Percentiles rank a stretch among this genome's conserved stretches.
These are phyloP conservation scores for Caenorhabditis panamensis DNA, from an alignment of 2,888 invertebrate genomes.

Conservation along the genomic window DNA sequence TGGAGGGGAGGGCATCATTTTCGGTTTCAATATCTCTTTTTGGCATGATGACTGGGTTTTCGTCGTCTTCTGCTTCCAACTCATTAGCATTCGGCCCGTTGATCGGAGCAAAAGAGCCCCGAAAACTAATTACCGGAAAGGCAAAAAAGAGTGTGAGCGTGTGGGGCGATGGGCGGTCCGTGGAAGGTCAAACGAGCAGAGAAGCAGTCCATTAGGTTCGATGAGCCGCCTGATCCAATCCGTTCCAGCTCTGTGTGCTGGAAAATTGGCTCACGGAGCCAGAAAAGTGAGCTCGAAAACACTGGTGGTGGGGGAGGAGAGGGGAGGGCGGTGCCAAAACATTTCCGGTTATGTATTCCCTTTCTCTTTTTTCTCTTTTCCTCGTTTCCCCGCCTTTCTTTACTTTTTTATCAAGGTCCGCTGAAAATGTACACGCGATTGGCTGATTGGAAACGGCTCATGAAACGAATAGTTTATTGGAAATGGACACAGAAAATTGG, in stretches of 20 bases:
- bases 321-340: conserved; percentile 18
- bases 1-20: conserved; percentile 8
- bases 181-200: not conserved
- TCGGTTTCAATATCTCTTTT: conserved; percentile 2
- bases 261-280: not conserved
- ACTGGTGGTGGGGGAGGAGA: not conserved
- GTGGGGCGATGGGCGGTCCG: not conserved
- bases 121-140: not conserved
- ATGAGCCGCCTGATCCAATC: not conserved
- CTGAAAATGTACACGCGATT: no score
- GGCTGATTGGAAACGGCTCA: not conserved
- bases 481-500: no score
- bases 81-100: conserved; percentile 37
- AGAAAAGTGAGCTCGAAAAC: conserved; percentile 12
- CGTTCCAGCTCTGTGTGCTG: not conserved
- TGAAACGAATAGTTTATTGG: no score
- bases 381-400: no score
- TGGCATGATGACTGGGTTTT: not conserved
- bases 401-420: no score
- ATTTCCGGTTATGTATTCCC: conserved; percentile 38
- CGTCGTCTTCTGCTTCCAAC: no score
- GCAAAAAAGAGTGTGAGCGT: no score
- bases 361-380: not conserved
- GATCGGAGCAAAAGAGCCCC: not conserved
- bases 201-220: not conserved